These are phyloP conservation scores for Actenoides hombroni DNA, from an alignment of 2,113 vertebrate species.

Conservation along the genomic window DNA sequence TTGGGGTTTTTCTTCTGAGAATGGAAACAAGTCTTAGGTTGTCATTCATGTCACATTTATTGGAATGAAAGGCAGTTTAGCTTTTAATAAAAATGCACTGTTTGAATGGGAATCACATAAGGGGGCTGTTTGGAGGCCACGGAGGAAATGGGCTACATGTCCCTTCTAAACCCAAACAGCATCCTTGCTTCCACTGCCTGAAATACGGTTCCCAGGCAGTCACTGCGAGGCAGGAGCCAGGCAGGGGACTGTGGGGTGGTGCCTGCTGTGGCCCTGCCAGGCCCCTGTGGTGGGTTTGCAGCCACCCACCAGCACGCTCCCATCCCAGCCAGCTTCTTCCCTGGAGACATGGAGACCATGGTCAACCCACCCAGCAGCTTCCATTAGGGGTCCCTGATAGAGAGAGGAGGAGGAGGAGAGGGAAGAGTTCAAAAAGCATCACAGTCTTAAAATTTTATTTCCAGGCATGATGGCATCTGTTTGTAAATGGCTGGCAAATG, in stretches of 20 bases:
- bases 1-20: neutral
- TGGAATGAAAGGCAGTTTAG: neutral
- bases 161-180: neutral
- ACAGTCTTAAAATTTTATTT: neutral
- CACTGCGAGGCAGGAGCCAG: fast-evolving
- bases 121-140: neutral
- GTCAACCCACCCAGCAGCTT: neutral
- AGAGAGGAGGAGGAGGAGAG: neutral
- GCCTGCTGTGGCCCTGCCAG: neutral
- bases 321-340: neutral
- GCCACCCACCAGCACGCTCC: too few relatives aligned
- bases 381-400: neutral
- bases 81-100: neutral
- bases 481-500: neutral
- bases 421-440: neutral
- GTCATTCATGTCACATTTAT: neutral
- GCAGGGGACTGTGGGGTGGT: fast-evolving
- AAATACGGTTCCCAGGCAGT: neutral
- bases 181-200: neutral
- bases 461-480: neutral
- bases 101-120: neutral
- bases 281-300: neutral
- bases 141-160: neutral
- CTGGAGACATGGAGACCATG: neutral
- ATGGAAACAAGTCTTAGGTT: neutral